A percentile compares a stretch with the other conserved stretches of the same genome.
Evolutionary conservation across 2,888 invertebrate genomes (phyloP).

Genomic region (Camponotus fellah): DNA sequence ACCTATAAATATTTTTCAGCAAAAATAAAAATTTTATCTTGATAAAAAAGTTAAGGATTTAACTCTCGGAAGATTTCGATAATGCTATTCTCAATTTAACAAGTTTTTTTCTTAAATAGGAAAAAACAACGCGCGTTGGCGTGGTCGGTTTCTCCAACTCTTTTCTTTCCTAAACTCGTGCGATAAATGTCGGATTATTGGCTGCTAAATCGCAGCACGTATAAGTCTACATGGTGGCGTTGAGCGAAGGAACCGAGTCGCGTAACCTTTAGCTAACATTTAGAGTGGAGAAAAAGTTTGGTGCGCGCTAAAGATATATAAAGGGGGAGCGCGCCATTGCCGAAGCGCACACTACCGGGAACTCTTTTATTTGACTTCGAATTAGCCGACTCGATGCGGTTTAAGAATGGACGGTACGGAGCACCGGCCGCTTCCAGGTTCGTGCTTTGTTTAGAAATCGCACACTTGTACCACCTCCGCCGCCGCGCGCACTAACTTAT

Average conservation of each 20-base stretch:
- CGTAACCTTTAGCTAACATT: slow-evolving; percentile 61
- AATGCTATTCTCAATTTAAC: background rate
- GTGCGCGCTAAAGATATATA: slow-evolving; percentile 43
- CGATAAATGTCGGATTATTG: slow-evolving; percentile 45
- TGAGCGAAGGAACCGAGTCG: slow-evolving; percentile 47
- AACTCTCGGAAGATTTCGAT: background rate
- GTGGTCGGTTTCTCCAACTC: background rate
- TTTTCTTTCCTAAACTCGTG: background rate
- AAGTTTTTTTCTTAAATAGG: background rate
- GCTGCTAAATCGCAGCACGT: slow-evolving; percentile 40
- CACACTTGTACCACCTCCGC: slow-evolving; percentile 71
- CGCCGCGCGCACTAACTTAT: slow-evolving; percentile 77
- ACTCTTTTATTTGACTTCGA: slow-evolving; percentile 83
- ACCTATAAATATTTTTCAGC: background rate
- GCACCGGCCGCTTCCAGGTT: slow-evolving; percentile 72
- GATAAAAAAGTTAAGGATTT: background rate
- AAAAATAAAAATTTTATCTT: background rate
- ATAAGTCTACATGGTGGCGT: slow-evolving; percentile 24
- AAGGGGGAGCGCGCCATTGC: slow-evolving; percentile 25
- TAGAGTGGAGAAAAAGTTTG: slow-evolving; percentile 33
- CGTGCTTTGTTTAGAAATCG: slow-evolving; percentile 83
- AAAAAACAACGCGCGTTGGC: background rate
- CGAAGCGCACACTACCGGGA: slow-evolving; percentile 55
- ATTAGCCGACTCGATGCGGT: slow-evolving; percentile 81
- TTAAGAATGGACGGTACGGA: slow-evolving; percentile 78